phyloP scores from a whole-genome alignment of 1,140 invertebrate genomes.

The Bombus confusus region DNA sequence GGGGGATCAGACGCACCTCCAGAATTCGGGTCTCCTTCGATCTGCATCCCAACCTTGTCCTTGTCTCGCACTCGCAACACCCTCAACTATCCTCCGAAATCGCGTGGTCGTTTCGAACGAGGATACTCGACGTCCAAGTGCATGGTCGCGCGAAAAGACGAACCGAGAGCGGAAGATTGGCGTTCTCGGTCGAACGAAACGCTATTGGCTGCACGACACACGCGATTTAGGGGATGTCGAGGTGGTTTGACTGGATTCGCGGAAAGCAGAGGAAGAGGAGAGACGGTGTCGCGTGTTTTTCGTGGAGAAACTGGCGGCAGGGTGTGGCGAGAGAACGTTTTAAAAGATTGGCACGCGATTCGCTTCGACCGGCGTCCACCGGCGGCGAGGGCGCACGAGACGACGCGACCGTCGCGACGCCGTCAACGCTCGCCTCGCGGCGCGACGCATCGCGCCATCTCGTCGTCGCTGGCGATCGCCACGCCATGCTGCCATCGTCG shows the following conservation, averaged over 20 bases:
- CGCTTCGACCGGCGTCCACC: slow-evolving; percentile 68
- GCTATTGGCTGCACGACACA: neutral
- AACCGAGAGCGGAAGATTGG: neutral
- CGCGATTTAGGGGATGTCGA: neutral
- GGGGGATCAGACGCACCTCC: slow-evolving; percentile 10
- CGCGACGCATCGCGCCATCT: slow-evolving; percentile 36
- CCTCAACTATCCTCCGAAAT: neutral
- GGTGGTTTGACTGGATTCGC: no score
- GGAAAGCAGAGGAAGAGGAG: no score
- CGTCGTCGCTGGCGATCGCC: slow-evolving; percentile 3
- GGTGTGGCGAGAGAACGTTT: slow-evolving; percentile 71
- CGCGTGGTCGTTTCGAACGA: slow-evolving; percentile 3
- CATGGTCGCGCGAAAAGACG: neutral
- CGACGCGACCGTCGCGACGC: slow-evolving; percentile 31
- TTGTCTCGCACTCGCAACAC: neutral
- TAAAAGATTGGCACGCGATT: slow-evolving; percentile 62
- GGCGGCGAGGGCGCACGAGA: slow-evolving; percentile 31
- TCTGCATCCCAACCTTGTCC: slow-evolving; percentile 25
- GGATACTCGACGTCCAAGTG: neutral
- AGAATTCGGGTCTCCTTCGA: slow-evolving; percentile 5
- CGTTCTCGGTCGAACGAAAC: neutral
- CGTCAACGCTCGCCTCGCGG: slow-evolving; percentile 25
- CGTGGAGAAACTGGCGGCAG: slow-evolving; percentile 54
- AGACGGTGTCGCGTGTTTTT: slow-evolving; percentile 38
- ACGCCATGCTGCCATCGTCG: neutral